Percentiles rank a stretch among this genome's conserved stretches.
phyloP scores from a whole-genome alignment of 2,888 invertebrate genomes.

The Amphimallon solstitiale region DNA sequence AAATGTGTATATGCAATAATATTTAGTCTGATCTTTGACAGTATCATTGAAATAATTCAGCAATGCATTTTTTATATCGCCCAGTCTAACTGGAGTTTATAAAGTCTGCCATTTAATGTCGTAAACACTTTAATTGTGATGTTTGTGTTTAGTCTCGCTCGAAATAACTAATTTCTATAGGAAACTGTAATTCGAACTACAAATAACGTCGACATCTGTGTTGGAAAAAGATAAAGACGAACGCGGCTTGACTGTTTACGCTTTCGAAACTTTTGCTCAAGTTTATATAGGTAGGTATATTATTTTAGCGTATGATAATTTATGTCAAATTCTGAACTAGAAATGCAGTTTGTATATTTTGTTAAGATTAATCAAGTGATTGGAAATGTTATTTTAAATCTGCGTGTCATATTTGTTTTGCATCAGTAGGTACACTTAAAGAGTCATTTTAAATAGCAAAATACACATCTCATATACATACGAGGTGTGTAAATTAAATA shows the following conservation, averaged over 20 bases:
- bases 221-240: conserved; percentile 3
- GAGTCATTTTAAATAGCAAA: no score
- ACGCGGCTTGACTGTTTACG: background rate
- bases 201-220: conserved; percentile 11
- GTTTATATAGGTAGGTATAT: no score
- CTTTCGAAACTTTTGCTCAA: background rate
- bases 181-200: conserved; percentile 18
- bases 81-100: conserved; percentile 11
- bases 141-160: conserved; percentile 32
- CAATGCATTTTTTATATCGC: conserved; percentile 17
- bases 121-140: conserved; percentile 30
- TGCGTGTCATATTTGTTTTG: no score
- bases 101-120: conserved; percentile 27
- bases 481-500: no score
- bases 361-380: no score
- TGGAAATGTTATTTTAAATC: no score
- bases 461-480: no score
- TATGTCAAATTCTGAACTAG: no score
- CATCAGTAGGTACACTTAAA: no score
- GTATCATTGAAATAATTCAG: conserved; percentile 15
- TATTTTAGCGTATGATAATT: no score
- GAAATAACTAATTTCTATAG: conserved; percentile 27
- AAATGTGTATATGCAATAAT: conserved; percentile 12
- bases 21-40: conserved; percentile 16
- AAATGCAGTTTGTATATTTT: no score